Base-by-base conservation (phyloP, 2,797 vertebrate species). In the Oreochromis mossambicus region DNA sequence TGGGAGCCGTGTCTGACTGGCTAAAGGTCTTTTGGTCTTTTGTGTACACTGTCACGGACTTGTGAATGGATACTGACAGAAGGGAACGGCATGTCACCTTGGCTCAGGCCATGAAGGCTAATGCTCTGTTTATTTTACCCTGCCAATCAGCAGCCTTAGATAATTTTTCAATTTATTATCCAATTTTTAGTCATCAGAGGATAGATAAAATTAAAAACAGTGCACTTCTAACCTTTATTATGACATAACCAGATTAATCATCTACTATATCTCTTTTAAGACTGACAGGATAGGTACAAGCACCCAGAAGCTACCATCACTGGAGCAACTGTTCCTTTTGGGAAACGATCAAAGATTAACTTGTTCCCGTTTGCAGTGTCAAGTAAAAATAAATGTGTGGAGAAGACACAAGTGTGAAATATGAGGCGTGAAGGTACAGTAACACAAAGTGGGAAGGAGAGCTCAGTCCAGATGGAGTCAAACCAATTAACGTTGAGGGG, bases 11-110 rank as follows among this genome's bases (percentile, higher is more conserved):
- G 89, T 91, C 78, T 90, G 86, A 92, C 81, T 78, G 83, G 83
- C 83, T 86, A 54, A 79, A 87, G 89, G 84, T 82, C 85, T 89
- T 86, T 81, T 43, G 83, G 84, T 77, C 85, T 77, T 94, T 93
- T 94, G 90, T 92, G 63, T 76, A 14, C 8, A 24, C 82, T 80
- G 89, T 85, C 91, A 87, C 81, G 14, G 83, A 86, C 86, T 90
- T 92, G 89, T 91, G 86, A 94, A 92, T 87, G 83, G 84, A 92
- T 87, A 91, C 85, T 89, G 78, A 78, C 73, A 80, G 88, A 88
- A 81, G 88, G 75, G 86, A 93, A 92, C 83, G 48, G 87, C 89
- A 92, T 93, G 93, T 94, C 90, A 94, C 89, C 82, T 86, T 91
- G 86, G 89, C 88, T 75, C 24, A 8, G 3, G 73, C 52, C 79